Conservation (phyloP, 2,888 invertebrate genomes). For the Ennomos fuscantarius region DNA sequence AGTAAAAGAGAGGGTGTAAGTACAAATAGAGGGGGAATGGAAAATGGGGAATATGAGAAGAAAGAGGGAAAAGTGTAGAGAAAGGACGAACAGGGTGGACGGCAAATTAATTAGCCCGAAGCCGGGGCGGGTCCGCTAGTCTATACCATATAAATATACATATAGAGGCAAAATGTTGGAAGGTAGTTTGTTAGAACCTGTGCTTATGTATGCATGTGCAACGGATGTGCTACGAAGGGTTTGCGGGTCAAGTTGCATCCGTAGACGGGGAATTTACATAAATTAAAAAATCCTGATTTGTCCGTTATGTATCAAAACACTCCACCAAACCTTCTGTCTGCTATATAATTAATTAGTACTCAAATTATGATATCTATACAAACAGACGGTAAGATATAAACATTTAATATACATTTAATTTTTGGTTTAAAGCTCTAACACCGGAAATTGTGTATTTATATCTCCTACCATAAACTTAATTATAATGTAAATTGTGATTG, state of each 20-base stretch:
- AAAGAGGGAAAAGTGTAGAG: no score
- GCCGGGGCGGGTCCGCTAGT: no score
- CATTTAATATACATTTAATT: slow-evolving; percentile 9
- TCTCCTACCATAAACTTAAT: slow-evolving; percentile 13
- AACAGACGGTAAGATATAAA: neutral
- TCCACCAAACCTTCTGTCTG: slow-evolving; percentile 6
- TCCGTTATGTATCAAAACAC: neutral
- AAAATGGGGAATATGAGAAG: no score
- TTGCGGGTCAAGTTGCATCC: neutral
- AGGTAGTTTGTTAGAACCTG: no score
- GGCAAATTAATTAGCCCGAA: no score
- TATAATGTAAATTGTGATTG: slow-evolving; percentile 14
- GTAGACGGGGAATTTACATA: neutral
- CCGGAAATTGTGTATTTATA: slow-evolving; percentile 16
- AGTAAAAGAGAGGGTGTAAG: no score
- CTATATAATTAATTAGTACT: slow-evolving; percentile 28
- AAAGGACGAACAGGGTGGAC: no score
- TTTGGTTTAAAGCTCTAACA: slow-evolving; percentile 8
- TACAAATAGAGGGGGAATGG: no score
- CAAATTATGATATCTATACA: slow-evolving; percentile 11
- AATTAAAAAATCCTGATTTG: slow-evolving; percentile 3
- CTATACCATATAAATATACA: no score
- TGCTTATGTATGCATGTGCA: no score
- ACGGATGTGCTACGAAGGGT: no score
- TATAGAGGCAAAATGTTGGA: no score